These are phyloP conservation scores for Pica pica DNA, from an alignment of 2,113 vertebrate genomes.

Conservation along the genomic window DNA sequence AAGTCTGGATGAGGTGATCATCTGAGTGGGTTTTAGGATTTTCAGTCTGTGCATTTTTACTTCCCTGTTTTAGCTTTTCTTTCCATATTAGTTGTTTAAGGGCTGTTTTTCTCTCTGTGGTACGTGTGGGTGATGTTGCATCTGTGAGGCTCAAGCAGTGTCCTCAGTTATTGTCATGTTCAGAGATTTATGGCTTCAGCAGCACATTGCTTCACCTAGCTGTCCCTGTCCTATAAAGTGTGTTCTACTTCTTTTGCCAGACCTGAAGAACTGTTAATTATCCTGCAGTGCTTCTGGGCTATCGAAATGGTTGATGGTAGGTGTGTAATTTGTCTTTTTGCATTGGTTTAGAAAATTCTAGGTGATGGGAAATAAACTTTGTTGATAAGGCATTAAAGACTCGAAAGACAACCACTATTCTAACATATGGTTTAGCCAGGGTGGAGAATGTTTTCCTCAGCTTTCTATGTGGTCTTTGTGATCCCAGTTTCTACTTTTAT, in stretches of 20 bases:
- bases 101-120: neutral
- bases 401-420: neutral
- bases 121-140: neutral
- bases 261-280: slow-evolving; percentile 52
- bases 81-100: neutral
- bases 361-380: neutral
- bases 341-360: slow-evolving; percentile 32
- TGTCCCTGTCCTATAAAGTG: slow-evolving; percentile 41
- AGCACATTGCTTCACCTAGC: neutral
- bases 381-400: neutral
- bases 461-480: neutral
- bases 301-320: slow-evolving; percentile 50
- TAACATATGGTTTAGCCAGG: neutral
- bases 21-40: neutral
- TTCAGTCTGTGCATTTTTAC: neutral
- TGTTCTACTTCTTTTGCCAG: slow-evolving; percentile 42
- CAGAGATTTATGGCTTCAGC: neutral
- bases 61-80: neutral
- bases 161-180: neutral
- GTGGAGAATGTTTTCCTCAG: neutral
- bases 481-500: neutral
- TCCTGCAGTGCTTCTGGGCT: slow-evolving; percentile 55
- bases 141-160: neutral
- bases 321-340: slow-evolving; percentile 55
- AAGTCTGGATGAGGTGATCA: neutral